Evolutionary conservation across 2,113 vertebrate species (phyloP), one percentile per base, ranked within the genome.

Genomic region (Ascaphus truei): DNA sequence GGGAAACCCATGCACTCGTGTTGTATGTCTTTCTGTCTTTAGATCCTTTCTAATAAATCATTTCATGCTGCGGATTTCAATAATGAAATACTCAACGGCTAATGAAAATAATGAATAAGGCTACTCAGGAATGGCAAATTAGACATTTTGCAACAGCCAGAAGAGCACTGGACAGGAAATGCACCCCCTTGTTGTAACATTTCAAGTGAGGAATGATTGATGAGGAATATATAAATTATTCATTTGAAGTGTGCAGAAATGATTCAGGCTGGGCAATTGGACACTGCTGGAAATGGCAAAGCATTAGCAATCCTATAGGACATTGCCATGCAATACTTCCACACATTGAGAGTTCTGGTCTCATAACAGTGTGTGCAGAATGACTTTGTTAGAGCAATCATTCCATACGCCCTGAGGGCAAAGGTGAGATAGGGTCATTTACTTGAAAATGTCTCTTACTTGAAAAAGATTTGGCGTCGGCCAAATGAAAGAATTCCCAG

Each of bases 101-200:
- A 27, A 68, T 68, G 64, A 57, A 68, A 57, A 48, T 68, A 68
- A 68, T 65, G 62, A 65, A 65, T 66, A 66, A 55, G 31, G 51
- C 50, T 39, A 29, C 23, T 27, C 3, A 18, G 26, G 53, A 25
- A 47, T 27, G 30, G 63, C 16, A 55, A 55, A 66, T 66, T 55
- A 66, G 50, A 43, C 50, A 43, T 41, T 22, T 25, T 65, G 23
- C 62, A 43, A 55, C 33, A 39, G 33, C 56, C 56, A 26, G 33
- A 31, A 58, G n/a, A n/a, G 51, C n/a, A 43, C 36, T 31, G 26
- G 50, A n/a, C 18, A 55, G n/a, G 15, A 25, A 43, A 34, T 53
- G 48, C 25, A 20, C 41, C 16, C 12, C 25, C 10, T 34, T 56
- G 43, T 41, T 66, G 50, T 66, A 55, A 55, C 25, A 55, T 51